Evolutionary conservation across 2,113 vertebrate genomes (phyloP).

Genomic region (Salvelinus fontinalis): DNA sequence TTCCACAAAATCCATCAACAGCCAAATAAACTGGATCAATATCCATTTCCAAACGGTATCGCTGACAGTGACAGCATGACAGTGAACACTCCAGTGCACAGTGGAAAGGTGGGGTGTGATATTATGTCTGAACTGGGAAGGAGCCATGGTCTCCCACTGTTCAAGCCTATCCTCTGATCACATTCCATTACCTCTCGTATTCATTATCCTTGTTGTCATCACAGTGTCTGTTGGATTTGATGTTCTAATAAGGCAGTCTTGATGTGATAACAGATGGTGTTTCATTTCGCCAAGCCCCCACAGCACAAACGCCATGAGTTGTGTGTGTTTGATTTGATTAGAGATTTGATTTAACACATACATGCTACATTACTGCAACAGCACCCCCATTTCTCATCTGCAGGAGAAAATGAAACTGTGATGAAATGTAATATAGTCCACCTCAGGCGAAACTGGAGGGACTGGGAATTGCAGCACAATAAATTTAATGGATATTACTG

Average conservation of each 20-base stretch:
- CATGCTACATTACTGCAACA: constrained; percentile 96
- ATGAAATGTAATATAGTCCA: constrained; percentile 99
- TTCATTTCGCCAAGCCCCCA: constrained; percentile 87
- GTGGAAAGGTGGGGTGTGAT: constrained; percentile 33
- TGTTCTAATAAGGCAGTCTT: constrained; percentile 89
- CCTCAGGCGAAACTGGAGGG: constrained; percentile 95
- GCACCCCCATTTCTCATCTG: constrained; percentile 97
- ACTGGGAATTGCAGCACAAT: constrained; percentile 98
- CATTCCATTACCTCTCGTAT: constrained; percentile 81
- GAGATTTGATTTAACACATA: constrained; percentile 98
- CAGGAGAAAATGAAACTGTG: constrained; percentile 99
- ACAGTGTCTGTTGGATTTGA: constrained; percentile 69
- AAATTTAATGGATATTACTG: constrained; percentile 99
- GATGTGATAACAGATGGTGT: constrained; percentile 95
- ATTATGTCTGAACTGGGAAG: constrained; percentile 1
- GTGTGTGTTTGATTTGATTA: constrained; percentile 99
- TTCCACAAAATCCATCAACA: background rate
- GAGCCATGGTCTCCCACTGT: constrained; percentile 29
- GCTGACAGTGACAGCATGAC: background rate
- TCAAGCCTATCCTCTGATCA: constrained; percentile 41
- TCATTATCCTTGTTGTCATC: constrained; percentile 66
- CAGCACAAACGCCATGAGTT: constrained; percentile 91
- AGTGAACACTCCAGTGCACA: background rate
- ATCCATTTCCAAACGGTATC: background rate
- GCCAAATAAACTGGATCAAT: background rate